Evolutionary conservation across 2,888 invertebrate genomes (phyloP).

Genomic region (Podabrus alpinus): DNA sequence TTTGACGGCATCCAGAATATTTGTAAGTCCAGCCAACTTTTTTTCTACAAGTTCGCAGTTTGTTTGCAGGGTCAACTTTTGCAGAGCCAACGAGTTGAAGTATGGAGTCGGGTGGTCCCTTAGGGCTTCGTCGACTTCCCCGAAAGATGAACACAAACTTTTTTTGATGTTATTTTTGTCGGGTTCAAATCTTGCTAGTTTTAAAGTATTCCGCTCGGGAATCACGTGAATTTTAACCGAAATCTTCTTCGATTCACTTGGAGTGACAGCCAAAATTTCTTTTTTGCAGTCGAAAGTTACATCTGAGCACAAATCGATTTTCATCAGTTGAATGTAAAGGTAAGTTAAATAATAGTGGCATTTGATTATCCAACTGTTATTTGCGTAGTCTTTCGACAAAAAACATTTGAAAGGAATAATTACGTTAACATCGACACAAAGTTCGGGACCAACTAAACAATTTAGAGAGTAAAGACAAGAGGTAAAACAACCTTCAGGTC

Average conservation of each 20-base stretch:
- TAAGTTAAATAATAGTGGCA: conserved; percentile 76
- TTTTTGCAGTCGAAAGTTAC: conserved; percentile 50
- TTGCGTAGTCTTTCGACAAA: conserved; percentile 78
- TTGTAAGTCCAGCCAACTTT: conserved; percentile 63
- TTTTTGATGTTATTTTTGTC: conserved; percentile 74
- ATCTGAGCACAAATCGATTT: conserved; percentile 30
- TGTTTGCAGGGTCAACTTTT: conserved; percentile 66
- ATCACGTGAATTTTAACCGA: conserved; percentile 64
- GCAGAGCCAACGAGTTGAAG: conserved; percentile 76
- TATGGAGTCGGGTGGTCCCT: conserved; percentile 68
- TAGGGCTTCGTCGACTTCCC: conserved; percentile 55
- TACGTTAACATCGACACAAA: conserved; percentile 71
- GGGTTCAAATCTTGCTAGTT: conserved; percentile 72
- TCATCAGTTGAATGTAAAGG: conserved; percentile 65
- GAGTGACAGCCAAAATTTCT: conserved; percentile 58
- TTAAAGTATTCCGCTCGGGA: conserved; percentile 69
- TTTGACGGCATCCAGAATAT: conserved; percentile 78
- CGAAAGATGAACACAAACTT: conserved; percentile 29
- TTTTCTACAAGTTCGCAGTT: conserved; percentile 60
- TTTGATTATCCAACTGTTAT: conserved; percentile 81
- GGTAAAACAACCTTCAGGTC: conserved; percentile 65
- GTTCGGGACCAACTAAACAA: conserved; percentile 68
- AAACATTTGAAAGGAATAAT: conserved; percentile 77
- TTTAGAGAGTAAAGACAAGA: conserved; percentile 72
- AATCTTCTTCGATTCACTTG: conserved; percentile 56